Base-by-base conservation (phyloP, 1,140 invertebrate species). In the Meloidogyne hapla region DNA sequence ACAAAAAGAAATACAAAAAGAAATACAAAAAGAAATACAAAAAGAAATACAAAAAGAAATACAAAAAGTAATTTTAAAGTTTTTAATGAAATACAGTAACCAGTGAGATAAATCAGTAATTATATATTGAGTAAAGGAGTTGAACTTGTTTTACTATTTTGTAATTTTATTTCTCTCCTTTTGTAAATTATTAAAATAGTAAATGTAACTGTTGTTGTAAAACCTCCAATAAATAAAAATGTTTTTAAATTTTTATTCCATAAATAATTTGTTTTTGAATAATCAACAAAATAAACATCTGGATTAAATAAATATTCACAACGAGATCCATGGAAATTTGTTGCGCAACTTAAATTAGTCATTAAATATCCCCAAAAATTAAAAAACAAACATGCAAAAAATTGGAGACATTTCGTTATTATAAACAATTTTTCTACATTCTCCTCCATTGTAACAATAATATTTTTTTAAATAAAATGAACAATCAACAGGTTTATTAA, bases 251-350 rank as follows among this genome's bases (percentile, higher is more conserved):
- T 56, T 56, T 56, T 56, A n/a, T 13, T 21, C 18, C 2, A n/a
- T 8, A 56, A 56, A 56, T 56, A 56, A 56, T 56, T 56, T n/a
- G 48, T 56, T 56, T 2, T 56, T 56, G n/a, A 56, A 56, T 3
- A n/a, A 56, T 18, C 18, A 56, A n/a, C 65, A 67, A 38, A 67
- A 42, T 67, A 67, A 42, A 67, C 40, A 67, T 67, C 21, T 42
- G 28, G 28, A 23, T 42, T 67, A 42, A 67, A 67, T 42, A 67
- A 67, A 42, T 67, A 67, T 67, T 67, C 2, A 21, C 65, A 67
- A 6, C 21, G 65, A 67, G 13, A 67, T 6, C 65, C 65, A 8
- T 67, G 65, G 8, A 67, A 67, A n/a, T 67, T 67, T 4, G 65
- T 18, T n/a, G 65, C n/a, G 9, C 65, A 67, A 18, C 65, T 67